Base-by-base conservation (phyloP, 2,888 invertebrate species). In the Eupeodes luniger region DNA sequence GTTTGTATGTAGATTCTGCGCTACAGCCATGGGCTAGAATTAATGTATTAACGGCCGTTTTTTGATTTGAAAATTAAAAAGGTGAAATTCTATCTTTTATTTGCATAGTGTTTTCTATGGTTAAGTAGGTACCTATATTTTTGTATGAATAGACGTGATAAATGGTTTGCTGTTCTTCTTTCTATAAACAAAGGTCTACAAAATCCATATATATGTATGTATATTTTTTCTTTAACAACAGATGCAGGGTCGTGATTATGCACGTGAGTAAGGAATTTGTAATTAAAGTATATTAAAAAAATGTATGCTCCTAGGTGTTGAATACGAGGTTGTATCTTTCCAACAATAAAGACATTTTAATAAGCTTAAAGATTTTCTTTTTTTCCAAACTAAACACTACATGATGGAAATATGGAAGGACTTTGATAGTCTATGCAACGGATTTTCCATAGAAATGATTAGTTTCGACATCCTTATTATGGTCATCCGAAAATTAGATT, bases 21-120 rank as follows among this genome's bases (percentile, higher is more conserved):
- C 85, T 75, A 85, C 57, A 88, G 88, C 88, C 81, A 75, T 81
- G 81, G 88, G 88, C 88, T 79, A 88, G 88, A 88, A 88, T 88
- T 88, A 88, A 88, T 88, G 88, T 51, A 81, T 88, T 88, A 88
- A 85, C 67, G 55, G 47, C 77, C 85, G 76, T 53, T 64, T 64
- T 47, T 49, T 27, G 11, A 11, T 76, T 87, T 53, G 51, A 61
- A 27, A 27, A 67, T 76, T 69, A 77, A 81, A 72, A 77, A 78
- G 78, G 53, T 88, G 81, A 88, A 88, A 88, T 88, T 85, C 55
- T 84, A 87, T 87, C 80, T 77, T 83, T 16, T 88, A 81, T 88
- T 88, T 88, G 88, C 81, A 75, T 85, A 85, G 85, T 72, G 81
- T 75, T 75, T 76, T 80, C 16, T 61, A n/a, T 64, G 36, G 64